Conservation (phyloP, 2,888 invertebrate species). For the Venusia cambrica region DNA sequence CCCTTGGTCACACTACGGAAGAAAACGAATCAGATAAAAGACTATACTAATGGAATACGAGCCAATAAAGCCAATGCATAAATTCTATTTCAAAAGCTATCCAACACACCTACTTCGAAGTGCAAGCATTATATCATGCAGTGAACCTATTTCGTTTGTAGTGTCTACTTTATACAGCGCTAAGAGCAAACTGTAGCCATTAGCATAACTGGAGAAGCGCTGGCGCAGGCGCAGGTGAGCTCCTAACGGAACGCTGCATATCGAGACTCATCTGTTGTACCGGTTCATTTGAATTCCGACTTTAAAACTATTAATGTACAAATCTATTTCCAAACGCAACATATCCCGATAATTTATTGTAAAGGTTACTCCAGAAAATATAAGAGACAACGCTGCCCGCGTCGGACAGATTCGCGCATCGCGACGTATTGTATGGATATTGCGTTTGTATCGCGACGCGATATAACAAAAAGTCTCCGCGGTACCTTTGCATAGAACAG, state of each 20-base stretch:
- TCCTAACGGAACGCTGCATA: conserved; percentile 70
- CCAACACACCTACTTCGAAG: conserved; percentile 30
- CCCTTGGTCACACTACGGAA: too few species aligned
- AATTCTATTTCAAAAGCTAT: conserved; percentile 38
- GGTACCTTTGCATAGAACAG: conserved; percentile 40
- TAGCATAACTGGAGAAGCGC: conserved; percentile 78
- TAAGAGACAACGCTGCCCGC: conserved; percentile 58
- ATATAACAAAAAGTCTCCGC: conserved; percentile 51
- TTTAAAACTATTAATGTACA: conserved; percentile 45
- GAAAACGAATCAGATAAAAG: too few species aligned
- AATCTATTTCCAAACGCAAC: conserved; percentile 37
- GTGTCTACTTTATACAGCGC: conserved; percentile 41
- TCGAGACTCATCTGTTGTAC: conserved; percentile 54
- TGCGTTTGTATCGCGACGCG: conserved; percentile 50
- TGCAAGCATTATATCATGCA: conserved; percentile 40
- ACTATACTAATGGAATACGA: too few species aligned
- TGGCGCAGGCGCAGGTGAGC: conserved; percentile 74
- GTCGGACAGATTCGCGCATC: conserved; percentile 65
- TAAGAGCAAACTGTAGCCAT: conserved; percentile 60
- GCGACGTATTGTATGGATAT: conserved; percentile 63
- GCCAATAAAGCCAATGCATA: conserved; percentile 12
- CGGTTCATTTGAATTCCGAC: conserved; percentile 51
- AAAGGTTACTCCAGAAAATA: conserved; percentile 55
- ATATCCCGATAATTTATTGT: conserved; percentile 46
- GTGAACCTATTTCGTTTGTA: conserved; percentile 49